A percentile compares a stretch with the other conserved stretches of the same genome.
Evolutionary conservation across 2,113 vertebrate species (phyloP).

Genomic region (Daubentonia madagascariensis): DNA sequence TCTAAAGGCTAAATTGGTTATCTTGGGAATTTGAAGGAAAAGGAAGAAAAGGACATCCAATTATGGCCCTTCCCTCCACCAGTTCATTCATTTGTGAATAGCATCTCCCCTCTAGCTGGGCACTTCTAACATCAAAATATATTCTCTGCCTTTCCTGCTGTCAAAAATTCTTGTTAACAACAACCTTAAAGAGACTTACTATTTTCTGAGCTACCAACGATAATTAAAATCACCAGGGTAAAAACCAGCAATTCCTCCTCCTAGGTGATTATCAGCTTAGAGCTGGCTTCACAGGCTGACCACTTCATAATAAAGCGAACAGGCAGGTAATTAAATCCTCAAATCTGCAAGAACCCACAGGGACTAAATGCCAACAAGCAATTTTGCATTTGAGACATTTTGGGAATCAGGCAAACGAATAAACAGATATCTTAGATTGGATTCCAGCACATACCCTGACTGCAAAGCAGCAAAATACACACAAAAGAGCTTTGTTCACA

Average conservation of each 20-base stretch:
- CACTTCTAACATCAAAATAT: background rate
- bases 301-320: background rate
- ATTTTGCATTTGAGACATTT: background rate
- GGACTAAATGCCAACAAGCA: background rate
- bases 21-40: slow-evolving; percentile 32
- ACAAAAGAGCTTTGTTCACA: background rate
- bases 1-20: slow-evolving; percentile 3
- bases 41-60: background rate
- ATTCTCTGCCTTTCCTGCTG: background rate
- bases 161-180: slow-evolving; percentile 31
- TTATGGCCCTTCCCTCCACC: background rate
- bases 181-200: slow-evolving; percentile 22
- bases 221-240: slow-evolving; percentile 42
- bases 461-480: background rate
- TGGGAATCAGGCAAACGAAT: background rate
- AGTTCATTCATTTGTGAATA: background rate
- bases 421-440: background rate
- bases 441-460: background rate
- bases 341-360: background rate
- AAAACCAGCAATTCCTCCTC: background rate
- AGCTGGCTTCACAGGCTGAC: background rate
- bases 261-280: background rate
- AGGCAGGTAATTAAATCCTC: slow-evolving; percentile 31
- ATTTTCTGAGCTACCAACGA: slow-evolving; percentile 5
- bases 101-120: background rate